Percentiles rank a stretch among this genome's conserved stretches.
These are phyloP conservation scores for Jacana jacana DNA, from an alignment of 2,113 vertebrate genomes.

Conservation along the genomic window DNA sequence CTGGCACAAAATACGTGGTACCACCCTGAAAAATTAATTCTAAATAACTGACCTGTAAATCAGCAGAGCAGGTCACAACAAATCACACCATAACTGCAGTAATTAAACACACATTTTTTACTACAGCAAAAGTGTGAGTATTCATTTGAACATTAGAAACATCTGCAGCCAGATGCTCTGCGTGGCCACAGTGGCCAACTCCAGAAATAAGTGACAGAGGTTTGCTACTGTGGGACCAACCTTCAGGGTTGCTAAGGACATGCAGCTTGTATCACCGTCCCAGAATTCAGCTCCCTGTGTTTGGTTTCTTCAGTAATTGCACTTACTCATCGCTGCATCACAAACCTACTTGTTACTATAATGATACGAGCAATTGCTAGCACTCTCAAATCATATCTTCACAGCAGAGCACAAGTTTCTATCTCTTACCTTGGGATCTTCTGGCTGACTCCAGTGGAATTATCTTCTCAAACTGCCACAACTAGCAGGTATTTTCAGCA, in stretches of 20 bases:
- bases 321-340: neutral
- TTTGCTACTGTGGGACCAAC: neutral
- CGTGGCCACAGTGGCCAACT: neutral
- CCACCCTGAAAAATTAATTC: constrained; percentile 16
- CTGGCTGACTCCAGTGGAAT: neutral
- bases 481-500: neutral
- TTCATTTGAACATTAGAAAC: neutral
- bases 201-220: neutral
- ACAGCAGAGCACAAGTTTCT: neutral
- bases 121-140: neutral
- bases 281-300: neutral
- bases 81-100: neutral
- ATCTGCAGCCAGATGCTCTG: neutral
- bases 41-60: constrained; percentile 40
- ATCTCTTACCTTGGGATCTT: neutral
- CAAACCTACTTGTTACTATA: neutral
- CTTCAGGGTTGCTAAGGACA: neutral
- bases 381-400: neutral
- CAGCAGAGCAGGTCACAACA: neutral
- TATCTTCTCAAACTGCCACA: neutral
- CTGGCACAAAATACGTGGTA: neutral
- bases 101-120: constrained; percentile 33
- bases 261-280: neutral
- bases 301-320: neutral
- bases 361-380: neutral